Evolutionary conservation across 2,888 invertebrate species (phyloP), one percentile per base, ranked within the genome.

Genomic region (Pseudoips prasinana): DNA sequence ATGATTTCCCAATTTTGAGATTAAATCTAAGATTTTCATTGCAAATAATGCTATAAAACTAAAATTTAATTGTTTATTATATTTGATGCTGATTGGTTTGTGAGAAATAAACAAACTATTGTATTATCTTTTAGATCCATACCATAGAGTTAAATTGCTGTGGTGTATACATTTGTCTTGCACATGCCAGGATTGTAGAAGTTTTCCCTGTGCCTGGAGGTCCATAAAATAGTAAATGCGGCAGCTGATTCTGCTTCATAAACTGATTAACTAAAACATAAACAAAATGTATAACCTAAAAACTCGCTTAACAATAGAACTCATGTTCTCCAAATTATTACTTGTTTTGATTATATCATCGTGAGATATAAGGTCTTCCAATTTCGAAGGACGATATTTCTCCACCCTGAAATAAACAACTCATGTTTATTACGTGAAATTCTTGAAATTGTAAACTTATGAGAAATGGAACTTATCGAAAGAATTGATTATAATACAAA

Each of bases 151-250:
- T 93, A 64, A 98, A 96, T 68, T 98, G 96, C 41, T 93, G 92
- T 3, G 95, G 94, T 2, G 94, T 92, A 72, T 98, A 99, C 54
- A 99, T 91, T 79, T 97, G 94, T 53, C 92, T 93, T 1, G 99
- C 98, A 83, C 98, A 97, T 10, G 99, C 99, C 43, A 99, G 89
- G 49, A 99, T 98, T 4, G 99, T 98, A 49, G 96, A 98, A 0
- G 99, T 99, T 89, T 99, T 99, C 2, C 98, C 99, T 11, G 98
- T 99, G 32, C 99, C 99, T 0, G 99, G 98, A 6, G 99, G 99
- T 0, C 99, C 99, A 87, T 99, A 99, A 64, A 99, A 96, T 11
- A 99, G 83, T 33, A 99, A 87, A 90, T 99, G 99, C 0, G 99
- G 99, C 26, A 99, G 83, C 57, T 96, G 95, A 69, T 97, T 95